phyloP scores from a whole-genome alignment of 2,797 vertebrate species.

The Tokudaia muenninki region DNA sequence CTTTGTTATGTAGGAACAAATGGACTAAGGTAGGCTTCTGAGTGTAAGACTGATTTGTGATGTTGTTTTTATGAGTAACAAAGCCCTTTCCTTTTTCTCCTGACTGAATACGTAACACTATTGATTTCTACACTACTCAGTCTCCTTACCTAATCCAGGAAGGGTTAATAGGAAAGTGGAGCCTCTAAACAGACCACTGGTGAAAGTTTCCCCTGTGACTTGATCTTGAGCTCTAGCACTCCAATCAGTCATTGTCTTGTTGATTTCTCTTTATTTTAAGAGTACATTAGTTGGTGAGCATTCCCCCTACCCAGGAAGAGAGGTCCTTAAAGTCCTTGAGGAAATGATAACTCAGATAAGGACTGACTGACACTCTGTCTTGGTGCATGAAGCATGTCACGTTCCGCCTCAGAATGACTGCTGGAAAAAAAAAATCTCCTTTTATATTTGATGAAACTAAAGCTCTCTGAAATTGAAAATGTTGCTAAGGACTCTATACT shows the following conservation, averaged over 20 bases:
- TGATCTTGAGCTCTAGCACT: slow-evolving; percentile 50
- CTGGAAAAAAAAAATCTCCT: slow-evolving; percentile 81
- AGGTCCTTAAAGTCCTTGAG: neutral
- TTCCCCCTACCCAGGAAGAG: neutral
- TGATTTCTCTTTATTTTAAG: slow-evolving; percentile 91
- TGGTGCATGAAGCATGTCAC: neutral
- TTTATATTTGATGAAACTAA: slow-evolving; percentile 94
- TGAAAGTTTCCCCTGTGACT: slow-evolving; percentile 65
- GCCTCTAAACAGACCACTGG: slow-evolving; percentile 45
- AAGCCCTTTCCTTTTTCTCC: slow-evolving; percentile 65
- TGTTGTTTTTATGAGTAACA: slow-evolving; percentile 70
- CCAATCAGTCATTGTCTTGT: slow-evolving; percentile 92
- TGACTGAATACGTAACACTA: slow-evolving; percentile 71
- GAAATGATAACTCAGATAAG: neutral
- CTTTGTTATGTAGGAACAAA: neutral
- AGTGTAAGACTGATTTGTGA: slow-evolving; percentile 75
- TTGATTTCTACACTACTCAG: neutral
- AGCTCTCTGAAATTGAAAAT: slow-evolving; percentile 96
- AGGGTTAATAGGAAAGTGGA: slow-evolving; percentile 60
- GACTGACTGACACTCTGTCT: neutral
- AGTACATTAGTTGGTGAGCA: neutral
- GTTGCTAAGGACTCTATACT: slow-evolving; percentile 93
- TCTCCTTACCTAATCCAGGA: neutral
- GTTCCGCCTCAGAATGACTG: slow-evolving; percentile 87
- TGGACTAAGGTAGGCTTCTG: slow-evolving; percentile 21